Base-by-base conservation (phyloP, 2,888 invertebrate species). In the Smittia aterrima region DNA sequence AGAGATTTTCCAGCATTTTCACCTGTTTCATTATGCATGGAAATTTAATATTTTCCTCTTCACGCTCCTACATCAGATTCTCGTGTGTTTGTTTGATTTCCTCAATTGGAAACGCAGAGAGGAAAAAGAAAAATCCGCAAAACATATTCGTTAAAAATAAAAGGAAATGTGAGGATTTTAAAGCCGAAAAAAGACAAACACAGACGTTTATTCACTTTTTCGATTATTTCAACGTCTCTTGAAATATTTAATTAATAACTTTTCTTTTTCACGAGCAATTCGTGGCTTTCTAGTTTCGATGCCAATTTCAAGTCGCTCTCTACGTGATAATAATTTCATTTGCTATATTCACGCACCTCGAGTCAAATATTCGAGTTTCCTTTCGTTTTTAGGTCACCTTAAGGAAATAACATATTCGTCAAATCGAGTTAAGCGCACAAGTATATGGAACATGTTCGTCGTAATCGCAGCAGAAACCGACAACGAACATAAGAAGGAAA, bases 271-370 rank as follows among this genome's bases (percentile, higher is more conserved):
- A 18, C 2, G 9, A 47, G 3, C 47, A 2, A n/a, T 11, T 6
- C 16, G 47, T 47, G 32, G 32, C 11, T 47, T 47, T 3, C 20
- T 13, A 3, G 4, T 18, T 18, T n/a, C 3, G 7, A n/a, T 58
- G 58, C 58, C 22, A 47, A 47, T 47, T 47, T 13, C 3, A 11
- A 18, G 13, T 22, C 58, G 2, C 22, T 18, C n/a, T 18, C 13
- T 18, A 58, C 58, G 58, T 58, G 58, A 58, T 22, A 58, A 58
- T 58, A 58, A 58, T 58, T 58, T 58, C 58, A 58, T 58, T 58
- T 6, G 58, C n/a, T 2, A 58, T 18, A 22, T 22, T 7, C 58
- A 58, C 58, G 22, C 18, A 22, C 58, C 18, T 58, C 9, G 7
- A 22, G 18, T 13, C 7, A 18, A 58, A 58, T 58, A 7, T 22